Percentiles rank a stretch among this genome's conserved stretches.
Evolutionary conservation across 2,888 invertebrate species (phyloP).

Genomic region (Drosophila nr. perissopoda): DNA sequence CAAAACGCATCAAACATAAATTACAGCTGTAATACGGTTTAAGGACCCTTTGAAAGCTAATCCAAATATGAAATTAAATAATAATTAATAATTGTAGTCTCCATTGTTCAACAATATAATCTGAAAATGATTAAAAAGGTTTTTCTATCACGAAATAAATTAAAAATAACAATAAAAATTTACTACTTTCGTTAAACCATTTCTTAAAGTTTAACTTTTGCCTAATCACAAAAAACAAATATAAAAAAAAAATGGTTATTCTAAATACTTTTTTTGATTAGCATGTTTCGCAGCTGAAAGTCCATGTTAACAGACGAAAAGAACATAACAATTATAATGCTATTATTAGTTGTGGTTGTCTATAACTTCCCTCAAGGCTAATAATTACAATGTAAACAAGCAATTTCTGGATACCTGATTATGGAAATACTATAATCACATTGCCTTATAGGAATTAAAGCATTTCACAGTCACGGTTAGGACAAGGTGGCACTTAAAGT

Average conservation of each 20-base stretch:
- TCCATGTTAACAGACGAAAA: slow-evolving; percentile 4
- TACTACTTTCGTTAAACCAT: not conserved
- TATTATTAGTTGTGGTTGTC: slow-evolving; percentile 35
- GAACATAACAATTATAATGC: slow-evolving; percentile 56
- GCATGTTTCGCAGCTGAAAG: not conserved
- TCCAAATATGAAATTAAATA: not conserved
- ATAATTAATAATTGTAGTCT: not conserved
- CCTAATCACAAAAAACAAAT: not conserved
- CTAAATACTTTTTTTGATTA: not conserved
- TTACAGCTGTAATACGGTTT: not conserved
- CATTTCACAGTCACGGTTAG: slow-evolving; percentile 6
- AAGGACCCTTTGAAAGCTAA: not conserved
- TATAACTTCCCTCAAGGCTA: slow-evolving; percentile 17
- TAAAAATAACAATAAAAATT: not conserved
- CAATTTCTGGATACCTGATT: not conserved
- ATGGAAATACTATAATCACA: not conserved
- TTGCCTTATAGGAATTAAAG: slow-evolving; percentile 5
- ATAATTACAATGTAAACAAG: slow-evolving; percentile 45
- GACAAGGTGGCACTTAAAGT: slow-evolving; percentile 21
- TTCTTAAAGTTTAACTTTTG: not conserved
- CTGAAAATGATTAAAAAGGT: not conserved
- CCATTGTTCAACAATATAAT: not conserved
- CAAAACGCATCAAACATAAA: not conserved
- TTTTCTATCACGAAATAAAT: not conserved
- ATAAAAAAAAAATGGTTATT: not conserved